Percentiles rank a stretch among this genome's conserved stretches.
phyloP scores from a whole-genome alignment of 1,140 invertebrate genomes.

The Drosophila varians region DNA sequence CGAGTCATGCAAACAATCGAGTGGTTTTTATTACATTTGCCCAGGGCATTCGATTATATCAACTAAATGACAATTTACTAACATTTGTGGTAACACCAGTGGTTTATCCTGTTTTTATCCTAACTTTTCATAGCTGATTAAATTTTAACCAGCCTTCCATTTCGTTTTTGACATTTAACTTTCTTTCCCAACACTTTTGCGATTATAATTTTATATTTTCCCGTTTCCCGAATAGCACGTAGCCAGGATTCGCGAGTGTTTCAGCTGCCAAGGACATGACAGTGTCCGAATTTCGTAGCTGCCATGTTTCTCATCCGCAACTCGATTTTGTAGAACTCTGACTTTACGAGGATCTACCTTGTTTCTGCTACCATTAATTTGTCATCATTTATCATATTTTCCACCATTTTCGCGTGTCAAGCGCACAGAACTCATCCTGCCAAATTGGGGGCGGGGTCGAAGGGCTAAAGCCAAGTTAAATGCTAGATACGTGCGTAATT shows the following conservation, averaged over 20 bases:
- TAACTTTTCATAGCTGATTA: neutral
- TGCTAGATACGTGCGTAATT: conserved; percentile 78
- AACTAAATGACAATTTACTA: neutral
- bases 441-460: conserved; percentile 24
- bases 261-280: conserved; percentile 23
- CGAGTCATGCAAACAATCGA: conserved; percentile 3
- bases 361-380: conserved; percentile 71
- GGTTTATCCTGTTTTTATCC: neutral
- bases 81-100: neutral
- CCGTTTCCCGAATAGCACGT: conserved; percentile 19
- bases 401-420: conserved; percentile 62
- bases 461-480: conserved; percentile 50
- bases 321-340: conserved; percentile 23
- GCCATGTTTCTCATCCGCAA: neutral
- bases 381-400: conserved; percentile 78
- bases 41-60: neutral
- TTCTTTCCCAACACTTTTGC: neutral
- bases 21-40: conserved; percentile 10
- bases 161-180: neutral
- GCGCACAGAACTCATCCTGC: conserved; percentile 45
- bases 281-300: neutral
- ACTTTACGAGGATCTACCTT: conserved; percentile 38
- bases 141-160: neutral
- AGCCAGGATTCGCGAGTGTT: conserved; percentile 39
- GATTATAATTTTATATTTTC: conserved; percentile 6